Evolutionary conservation across 1,140 invertebrate genomes (phyloP).

Genomic region (Zaprionus tsacasi): DNA sequence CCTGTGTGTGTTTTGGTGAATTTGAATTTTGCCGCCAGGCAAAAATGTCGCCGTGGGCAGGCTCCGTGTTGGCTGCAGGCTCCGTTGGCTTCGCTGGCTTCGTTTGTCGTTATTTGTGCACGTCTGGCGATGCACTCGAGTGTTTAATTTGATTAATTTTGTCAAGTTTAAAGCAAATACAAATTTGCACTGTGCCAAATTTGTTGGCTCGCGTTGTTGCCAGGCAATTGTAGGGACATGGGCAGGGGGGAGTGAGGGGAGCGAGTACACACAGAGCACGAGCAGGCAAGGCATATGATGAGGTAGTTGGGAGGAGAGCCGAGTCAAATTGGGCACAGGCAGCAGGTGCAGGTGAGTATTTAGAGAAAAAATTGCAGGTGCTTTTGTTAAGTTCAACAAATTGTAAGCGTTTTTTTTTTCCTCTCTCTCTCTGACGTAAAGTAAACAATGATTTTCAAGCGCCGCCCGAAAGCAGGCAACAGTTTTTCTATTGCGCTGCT

Average conservation of each 20-base stretch:
- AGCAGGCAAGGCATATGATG: background rate
- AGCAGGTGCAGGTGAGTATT: slow-evolving; percentile 35
- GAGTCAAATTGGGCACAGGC: slow-evolving; percentile 58
- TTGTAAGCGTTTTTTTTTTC: slow-evolving; percentile 20
- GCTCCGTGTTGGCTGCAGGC: slow-evolving; percentile 7
- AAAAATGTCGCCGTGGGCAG: slow-evolving; percentile 36
- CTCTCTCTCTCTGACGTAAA: background rate
- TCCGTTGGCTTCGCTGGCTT: slow-evolving; percentile 34
- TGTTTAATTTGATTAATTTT: slow-evolving; percentile 83
- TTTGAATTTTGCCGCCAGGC: slow-evolving; percentile 66
- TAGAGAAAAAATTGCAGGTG: slow-evolving; percentile 13
- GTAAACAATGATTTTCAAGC: slow-evolving; percentile 35
- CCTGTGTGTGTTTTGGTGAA: slow-evolving; percentile 50
- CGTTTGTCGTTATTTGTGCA: slow-evolving; percentile 73
- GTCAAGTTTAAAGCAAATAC: slow-evolving; percentile 80
- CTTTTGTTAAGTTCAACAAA: slow-evolving; percentile 31
- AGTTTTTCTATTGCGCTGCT: slow-evolving; percentile 15
- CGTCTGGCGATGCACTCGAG: slow-evolving; percentile 79
- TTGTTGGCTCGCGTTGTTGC: slow-evolving; percentile 57
- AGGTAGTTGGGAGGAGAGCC: background rate
- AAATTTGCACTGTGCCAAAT: slow-evolving; percentile 75
- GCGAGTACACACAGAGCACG: background rate
- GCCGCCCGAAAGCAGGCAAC: slow-evolving; percentile 49
- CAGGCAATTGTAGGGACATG: slow-evolving; percentile 44
- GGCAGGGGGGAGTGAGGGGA: background rate